A percentile compares a stretch with the other conserved stretches of the same genome.
Conservation (phyloP, 2,797 vertebrate genomes). For the Sphenopsis melanotis region DNA sequence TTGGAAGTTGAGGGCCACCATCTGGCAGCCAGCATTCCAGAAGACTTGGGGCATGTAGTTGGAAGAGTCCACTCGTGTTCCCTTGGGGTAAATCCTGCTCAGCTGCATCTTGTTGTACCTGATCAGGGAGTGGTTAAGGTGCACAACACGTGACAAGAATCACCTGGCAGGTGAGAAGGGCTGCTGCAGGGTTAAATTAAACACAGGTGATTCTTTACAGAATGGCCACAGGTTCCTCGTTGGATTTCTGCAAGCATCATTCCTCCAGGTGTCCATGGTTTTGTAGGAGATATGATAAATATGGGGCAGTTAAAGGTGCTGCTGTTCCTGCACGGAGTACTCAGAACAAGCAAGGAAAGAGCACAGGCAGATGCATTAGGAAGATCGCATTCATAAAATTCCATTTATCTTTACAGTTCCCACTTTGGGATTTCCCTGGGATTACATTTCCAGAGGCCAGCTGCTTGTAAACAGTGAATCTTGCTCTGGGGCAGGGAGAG, state of each 20-base stretch:
- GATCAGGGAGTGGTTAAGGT: constrained; percentile 74
- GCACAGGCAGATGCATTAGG: neutral
- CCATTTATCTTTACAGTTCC: neutral
- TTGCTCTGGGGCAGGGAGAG: neutral
- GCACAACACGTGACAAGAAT: neutral
- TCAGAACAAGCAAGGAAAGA: neutral
- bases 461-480: neutral
- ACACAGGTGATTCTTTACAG: neutral
- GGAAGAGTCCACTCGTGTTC: constrained; percentile 95
- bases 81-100: constrained; percentile 97
- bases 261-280: neutral
- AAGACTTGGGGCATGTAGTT: constrained; percentile 99
- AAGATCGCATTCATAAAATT: neutral
- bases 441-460: neutral
- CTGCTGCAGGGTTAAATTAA: neutral
- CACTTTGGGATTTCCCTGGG: neutral
- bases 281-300: neutral
- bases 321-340: neutral
- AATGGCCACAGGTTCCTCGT: rapidly evolving
- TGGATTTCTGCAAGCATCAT: neutral
- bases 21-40: constrained; percentile 97
- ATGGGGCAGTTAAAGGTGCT: neutral
- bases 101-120: constrained; percentile 99
- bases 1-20: constrained; percentile 98
- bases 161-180: neutral